Evolutionary conservation across 2,888 invertebrate genomes (phyloP).

Genomic region (Meteorus cinctellus): DNA sequence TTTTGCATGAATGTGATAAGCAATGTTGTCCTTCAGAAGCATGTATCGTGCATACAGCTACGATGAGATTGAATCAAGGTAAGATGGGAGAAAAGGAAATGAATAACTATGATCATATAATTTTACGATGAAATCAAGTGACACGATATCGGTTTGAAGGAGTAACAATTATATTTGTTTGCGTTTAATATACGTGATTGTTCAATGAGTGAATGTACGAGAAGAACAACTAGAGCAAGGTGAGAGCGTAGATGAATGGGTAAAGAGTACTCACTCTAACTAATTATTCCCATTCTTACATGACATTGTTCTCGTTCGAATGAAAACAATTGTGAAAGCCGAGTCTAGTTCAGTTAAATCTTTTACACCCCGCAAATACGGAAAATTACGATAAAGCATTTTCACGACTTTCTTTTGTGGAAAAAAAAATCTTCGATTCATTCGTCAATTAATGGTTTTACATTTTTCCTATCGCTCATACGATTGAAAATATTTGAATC

Average conservation of each 20-base stretch:
- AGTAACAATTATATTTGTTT: neutral
- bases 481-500: too few relatives aligned
- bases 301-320: slow-evolving; percentile 12
- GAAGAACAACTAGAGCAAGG: slow-evolving; percentile 61
- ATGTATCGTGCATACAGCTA: neutral
- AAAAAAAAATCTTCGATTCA: neutral
- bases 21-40: neutral
- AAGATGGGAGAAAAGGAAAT: neutral
- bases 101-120: neutral
- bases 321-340: slow-evolving; percentile 43
- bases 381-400: neutral
- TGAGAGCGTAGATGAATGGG: slow-evolving; percentile 56
- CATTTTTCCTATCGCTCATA: too few relatives aligned
- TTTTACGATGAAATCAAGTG: neutral
- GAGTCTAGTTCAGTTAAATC: neutral
- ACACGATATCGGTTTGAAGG: neutral
- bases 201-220: neutral
- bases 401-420: neutral
- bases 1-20: too few relatives aligned
- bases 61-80: neutral
- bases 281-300: slow-evolving; percentile 28
- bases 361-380: neutral
- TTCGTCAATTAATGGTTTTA: too few relatives aligned
- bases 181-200: neutral
- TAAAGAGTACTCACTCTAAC: slow-evolving; percentile 52